Conservation (phyloP, 2,113 vertebrate genomes). For the Rhinoptilus africanus region DNA sequence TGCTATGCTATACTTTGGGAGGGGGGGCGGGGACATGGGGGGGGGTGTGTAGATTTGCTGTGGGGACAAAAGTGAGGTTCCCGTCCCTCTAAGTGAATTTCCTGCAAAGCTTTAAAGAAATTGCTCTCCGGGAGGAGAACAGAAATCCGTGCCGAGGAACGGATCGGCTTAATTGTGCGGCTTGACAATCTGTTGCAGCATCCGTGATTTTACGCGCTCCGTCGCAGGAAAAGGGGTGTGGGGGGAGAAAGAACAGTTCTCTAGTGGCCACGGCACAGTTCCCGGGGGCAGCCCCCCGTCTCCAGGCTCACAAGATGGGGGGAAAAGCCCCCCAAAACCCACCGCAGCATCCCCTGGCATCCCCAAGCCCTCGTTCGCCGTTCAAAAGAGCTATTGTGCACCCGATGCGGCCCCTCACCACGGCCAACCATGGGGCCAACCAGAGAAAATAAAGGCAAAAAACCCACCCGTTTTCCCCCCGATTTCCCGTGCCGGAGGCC, state of each 20-base stretch:
- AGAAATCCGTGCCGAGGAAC: neutral
- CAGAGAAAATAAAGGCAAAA: accelerated
- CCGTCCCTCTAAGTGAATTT: neutral
- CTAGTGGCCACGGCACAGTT: accelerated
- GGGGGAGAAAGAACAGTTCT: neutral
- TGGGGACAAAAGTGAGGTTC: neutral
- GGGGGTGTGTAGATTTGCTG: neutral
- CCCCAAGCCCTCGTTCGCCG: neutral
- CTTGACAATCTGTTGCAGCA: conserved; percentile 70
- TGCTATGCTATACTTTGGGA: neutral
- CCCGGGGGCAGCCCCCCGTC: neutral
- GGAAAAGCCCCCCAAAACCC: neutral
- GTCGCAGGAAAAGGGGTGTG: neutral
- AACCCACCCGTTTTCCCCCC: neutral
- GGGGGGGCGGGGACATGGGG: neutral
- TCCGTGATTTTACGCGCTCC: conserved; percentile 12
- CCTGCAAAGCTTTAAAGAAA: neutral
- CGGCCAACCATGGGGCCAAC: neutral
- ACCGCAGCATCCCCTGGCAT: neutral
- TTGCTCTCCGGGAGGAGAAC: neutral
- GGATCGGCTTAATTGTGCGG: conserved; percentile 35
- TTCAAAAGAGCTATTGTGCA: conserved; percentile 44
- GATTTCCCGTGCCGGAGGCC: accelerated
- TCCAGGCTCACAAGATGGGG: neutral
- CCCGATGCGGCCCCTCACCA: neutral